These are phyloP conservation scores for Machimus atricapillus DNA, from an alignment of 2,888 invertebrate species.

Conservation along the genomic window DNA sequence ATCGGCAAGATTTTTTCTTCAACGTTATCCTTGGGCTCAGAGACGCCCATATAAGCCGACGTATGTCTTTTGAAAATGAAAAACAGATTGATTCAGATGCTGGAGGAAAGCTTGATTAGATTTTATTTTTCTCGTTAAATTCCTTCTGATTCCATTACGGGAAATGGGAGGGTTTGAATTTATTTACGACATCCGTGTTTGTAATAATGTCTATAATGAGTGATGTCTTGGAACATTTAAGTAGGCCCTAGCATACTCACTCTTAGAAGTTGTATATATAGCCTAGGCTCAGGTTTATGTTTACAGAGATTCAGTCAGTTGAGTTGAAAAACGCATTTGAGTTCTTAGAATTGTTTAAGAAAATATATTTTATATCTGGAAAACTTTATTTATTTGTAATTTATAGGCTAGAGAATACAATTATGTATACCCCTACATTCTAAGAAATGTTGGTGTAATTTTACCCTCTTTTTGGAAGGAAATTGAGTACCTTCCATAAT, in stretches of 20 bases:
- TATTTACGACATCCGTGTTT: background rate
- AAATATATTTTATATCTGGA: no score
- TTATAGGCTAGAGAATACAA: no score
- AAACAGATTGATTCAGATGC: background rate
- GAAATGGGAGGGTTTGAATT: background rate
- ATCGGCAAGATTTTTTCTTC: background rate
- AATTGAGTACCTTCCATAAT: no score
- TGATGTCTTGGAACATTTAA: background rate
- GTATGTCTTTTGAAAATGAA: background rate
- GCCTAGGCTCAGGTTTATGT: background rate
- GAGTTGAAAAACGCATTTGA: background rate
- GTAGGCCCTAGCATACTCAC: background rate
- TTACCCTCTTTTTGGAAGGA: no score
- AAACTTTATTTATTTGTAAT: no score
- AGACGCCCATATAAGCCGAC: background rate
- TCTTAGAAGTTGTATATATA: background rate
- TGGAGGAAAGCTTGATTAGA: background rate
- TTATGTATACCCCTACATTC: no score
- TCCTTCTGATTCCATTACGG: background rate
- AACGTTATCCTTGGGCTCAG: background rate
- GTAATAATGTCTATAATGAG: background rate
- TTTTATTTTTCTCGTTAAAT: background rate
- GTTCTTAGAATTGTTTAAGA: no score
- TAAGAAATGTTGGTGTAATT: no score
- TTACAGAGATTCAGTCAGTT: background rate